A percentile compares a stretch with the other conserved stretches of the same genome.
Conservation (phyloP, 2,113 vertebrate genomes). For the Hemichromis elongatus region DNA sequence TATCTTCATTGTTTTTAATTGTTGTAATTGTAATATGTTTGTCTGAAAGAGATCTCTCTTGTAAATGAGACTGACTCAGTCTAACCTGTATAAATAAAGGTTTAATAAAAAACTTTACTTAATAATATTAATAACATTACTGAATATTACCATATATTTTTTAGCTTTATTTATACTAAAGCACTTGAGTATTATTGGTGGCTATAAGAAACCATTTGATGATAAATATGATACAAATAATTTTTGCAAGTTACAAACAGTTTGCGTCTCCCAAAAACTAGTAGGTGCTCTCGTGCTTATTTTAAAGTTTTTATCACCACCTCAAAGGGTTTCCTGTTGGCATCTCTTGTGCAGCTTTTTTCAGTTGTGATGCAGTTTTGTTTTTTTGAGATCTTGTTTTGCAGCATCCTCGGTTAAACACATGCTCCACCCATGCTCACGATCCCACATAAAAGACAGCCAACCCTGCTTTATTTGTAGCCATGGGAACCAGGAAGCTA, state of each 20-base stretch:
- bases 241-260: background rate
- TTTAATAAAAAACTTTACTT: background rate
- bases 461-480: slow-evolving; percentile 16
- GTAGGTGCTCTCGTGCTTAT: background rate
- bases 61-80: background rate
- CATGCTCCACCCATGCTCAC: background rate
- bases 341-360: background rate
- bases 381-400: background rate
- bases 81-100: background rate
- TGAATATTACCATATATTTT: background rate
- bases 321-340: background rate
- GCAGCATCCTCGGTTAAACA: background rate
- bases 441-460: background rate
- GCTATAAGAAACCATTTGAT: background rate
- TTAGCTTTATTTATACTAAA: background rate
- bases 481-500: slow-evolving; percentile 49
- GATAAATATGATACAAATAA: background rate
- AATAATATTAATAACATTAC: background rate
- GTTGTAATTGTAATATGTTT: background rate
- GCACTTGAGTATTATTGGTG: background rate
- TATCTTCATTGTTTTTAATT: background rate
- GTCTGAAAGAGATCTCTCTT: background rate
- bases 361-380: background rate
- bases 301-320: background rate
- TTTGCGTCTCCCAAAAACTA: background rate